Percentiles rank a stretch among this genome's conserved stretches.
Evolutionary conservation across 1,140 invertebrate species (phyloP).

Genomic region (Halyomorpha halys): DNA sequence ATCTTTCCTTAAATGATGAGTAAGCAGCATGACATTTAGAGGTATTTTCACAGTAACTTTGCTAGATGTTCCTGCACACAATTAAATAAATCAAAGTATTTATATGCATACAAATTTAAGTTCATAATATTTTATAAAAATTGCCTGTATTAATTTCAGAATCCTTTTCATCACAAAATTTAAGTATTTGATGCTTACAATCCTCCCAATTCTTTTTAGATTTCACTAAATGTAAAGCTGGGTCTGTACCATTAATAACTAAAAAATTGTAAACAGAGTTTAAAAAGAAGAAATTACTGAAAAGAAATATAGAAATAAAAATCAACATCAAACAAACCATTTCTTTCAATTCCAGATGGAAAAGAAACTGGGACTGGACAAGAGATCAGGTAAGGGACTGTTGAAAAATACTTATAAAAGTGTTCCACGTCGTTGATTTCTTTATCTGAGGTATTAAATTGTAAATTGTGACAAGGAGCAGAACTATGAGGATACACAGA

Average conservation of each 20-base stretch:
- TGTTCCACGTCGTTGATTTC: background rate
- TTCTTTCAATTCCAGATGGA: background rate
- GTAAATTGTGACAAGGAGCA: constrained; percentile 5
- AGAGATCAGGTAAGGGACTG: background rate
- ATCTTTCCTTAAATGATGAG: constrained; percentile 1
- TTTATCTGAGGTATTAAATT: background rate
- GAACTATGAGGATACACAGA: background rate
- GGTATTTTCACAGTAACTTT: background rate
- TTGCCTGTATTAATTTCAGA: background rate
- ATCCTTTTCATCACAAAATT: background rate
- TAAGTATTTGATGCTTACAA: background rate
- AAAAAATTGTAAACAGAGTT: background rate
- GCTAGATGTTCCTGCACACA: background rate
- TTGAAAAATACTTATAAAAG: background rate
- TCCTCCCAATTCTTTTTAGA: background rate
- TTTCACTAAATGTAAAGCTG: background rate
- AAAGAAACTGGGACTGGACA: background rate
- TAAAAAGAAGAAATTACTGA: too few relatives aligned
- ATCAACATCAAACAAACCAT: background rate
- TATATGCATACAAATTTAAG: too few relatives aligned
- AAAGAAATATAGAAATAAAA: background rate
- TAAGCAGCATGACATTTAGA: background rate
- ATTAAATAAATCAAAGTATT: background rate
- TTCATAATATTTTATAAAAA: background rate
- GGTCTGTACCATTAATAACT: constrained; percentile 9